Evolutionary conservation across 2,888 invertebrate genomes (phyloP), one percentile per base, ranked within the genome.

Genomic region (Zygaena filipendulae): DNA sequence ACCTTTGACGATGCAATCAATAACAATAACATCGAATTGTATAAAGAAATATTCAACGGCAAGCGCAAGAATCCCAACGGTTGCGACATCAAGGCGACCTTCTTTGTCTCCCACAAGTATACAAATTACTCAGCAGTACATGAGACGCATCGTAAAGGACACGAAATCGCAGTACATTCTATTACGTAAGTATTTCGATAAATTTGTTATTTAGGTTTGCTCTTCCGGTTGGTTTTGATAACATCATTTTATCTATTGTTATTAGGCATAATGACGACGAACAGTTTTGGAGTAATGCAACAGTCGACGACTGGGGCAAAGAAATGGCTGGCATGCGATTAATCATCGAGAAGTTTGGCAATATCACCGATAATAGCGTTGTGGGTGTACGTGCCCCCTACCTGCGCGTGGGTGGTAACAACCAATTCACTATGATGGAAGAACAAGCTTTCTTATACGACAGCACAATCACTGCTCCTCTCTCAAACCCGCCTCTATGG

Each of bases 401-500:
- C 59, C 79, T 95, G 33, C 84, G 95, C 28, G 93, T 95, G 4
- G 96, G 96, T 36, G 96, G 96, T 25, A 95, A 96, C 82, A 93
- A 93, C 64, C 95, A 95, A 72, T 97, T 96, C 77, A 92, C 93
- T 49, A 96, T 97, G 95, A 95, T 97, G 95, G 91, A 93, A 67
- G 94, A 95, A 66, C 92, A 95, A 62, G 92, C 92, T 7, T 96
- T 96, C 85, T 79, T 93, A 24, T 97, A 97, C 61, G 97, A 97
- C 68, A 95, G 95, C 22, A 95, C 96, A 27, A 95, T 97, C 60
- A 94, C 95, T 0, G 93, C 95, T 2, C 92, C 95, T 1, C 81
- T 95, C 19, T 91, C 90, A 43, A 92, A 94, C 59, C 93, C 93
- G 11, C 95, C 95, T 28, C 86, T 95, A 43, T 97, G 97, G 97